Percentiles rank a stretch among this genome's conserved stretches.
phyloP scores from a whole-genome alignment of 53 echinoderm and acorn worm genomes.

The Luidia sarsii region DNA sequence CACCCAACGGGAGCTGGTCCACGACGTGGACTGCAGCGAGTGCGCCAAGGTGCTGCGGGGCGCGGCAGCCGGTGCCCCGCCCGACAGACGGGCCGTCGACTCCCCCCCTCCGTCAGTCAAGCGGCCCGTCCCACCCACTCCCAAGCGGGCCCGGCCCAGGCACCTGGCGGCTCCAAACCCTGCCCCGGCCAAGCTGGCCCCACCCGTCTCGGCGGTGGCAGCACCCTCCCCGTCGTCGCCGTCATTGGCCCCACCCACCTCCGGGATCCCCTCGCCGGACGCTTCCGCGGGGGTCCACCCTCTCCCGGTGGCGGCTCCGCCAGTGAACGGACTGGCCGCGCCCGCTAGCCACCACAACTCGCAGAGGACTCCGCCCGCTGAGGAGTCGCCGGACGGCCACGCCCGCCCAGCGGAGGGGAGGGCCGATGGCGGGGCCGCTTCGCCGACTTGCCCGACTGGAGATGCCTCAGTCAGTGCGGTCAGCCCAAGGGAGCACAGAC shows the following conservation, averaged over 20 bases:
- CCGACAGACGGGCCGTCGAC: background rate
- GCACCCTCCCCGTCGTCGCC: background rate
- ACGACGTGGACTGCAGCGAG: conserved; percentile 85
- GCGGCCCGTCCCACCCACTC: background rate
- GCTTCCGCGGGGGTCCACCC: background rate
- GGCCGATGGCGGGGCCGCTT: no score
- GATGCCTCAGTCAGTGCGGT: no score
- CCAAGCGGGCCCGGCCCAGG: background rate
- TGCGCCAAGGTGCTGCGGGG: conserved; percentile 62
- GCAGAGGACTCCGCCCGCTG: background rate
- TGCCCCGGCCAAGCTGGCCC: background rate
- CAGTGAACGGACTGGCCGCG: background rate
- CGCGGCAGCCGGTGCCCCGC: background rate
- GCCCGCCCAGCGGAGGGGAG: no score
- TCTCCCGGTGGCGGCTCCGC: conserved; percentile 5
- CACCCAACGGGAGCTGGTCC: conserved; percentile 79
- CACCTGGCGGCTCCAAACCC: background rate
- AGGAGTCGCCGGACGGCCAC: background rate
- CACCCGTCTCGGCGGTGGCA: background rate
- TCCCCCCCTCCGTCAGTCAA: background rate
- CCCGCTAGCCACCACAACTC: background rate
- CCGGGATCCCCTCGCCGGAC: background rate
- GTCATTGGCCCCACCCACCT: background rate
- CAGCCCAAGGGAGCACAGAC: no score
- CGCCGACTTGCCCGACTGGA: no score